Base-by-base conservation (phyloP, 2,797 vertebrate species). In the Tiaroga cobitis region DNA sequence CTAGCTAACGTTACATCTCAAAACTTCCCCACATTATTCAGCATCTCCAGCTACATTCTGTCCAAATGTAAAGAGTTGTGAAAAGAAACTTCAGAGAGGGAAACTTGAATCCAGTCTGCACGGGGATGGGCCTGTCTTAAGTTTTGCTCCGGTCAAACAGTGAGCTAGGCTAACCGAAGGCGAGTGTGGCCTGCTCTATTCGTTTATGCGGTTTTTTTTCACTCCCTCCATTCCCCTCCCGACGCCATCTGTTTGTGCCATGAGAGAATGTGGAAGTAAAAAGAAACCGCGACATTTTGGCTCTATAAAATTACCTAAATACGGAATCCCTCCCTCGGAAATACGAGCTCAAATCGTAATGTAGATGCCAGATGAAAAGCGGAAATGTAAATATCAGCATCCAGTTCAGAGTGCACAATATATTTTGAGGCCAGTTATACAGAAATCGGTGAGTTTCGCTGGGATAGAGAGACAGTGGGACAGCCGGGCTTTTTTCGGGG, bases 181-280 rank as follows among this genome's bases (percentile, higher is more conserved):
- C 89, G 90, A 92, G 73, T 56, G 91, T 93, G 93, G 94, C 94
- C 93, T 93, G 93, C 87, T 89, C 90, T 86, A 91, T 93, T 93
- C 90, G 86, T 90, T 86, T 91, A 91, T 94, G 94, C 91, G 91
- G 86, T 93, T 90, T 90, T 91, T 90, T 91, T 83, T 84, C 89
- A 61, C 86, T 93, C 92, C 91, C 93, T 92, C 92, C 92, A 90
- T 88, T 90, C 78, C 78, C 75, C 83, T 65, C 85, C 82, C 90
- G 92, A 93, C 94, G 93, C 93, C 93, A 94, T 94, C 94, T 94
- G 94, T 95, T 94, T 92, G 93, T 93, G 92, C 92, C 93, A 92
- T 72, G 91, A 92, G 89, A 93, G 92, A 93, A 93, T 92, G 92
- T 93, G 90, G 91, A 93, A 94, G 92, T 93, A 90, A 90, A 92